phyloP scores from a whole-genome alignment of 1,140 invertebrate species.

The Cherax destructor region DNA sequence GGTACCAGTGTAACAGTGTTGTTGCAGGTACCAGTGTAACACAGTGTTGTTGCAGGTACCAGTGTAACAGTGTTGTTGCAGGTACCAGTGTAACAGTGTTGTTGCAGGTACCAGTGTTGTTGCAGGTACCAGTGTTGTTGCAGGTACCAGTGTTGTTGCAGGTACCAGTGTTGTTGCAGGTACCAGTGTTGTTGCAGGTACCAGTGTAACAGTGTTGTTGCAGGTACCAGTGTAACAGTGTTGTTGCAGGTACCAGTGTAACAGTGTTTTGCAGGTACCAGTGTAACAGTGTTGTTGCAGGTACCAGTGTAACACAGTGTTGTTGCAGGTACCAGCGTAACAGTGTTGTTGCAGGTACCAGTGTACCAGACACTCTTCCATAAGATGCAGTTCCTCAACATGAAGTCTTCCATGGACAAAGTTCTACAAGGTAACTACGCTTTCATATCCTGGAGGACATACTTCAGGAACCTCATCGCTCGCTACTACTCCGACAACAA shows the following conservation, averaged over 20 bases:
- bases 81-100: constrained; percentile 55
- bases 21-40: constrained; percentile 53
- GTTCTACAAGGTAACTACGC: constrained; percentile 52
- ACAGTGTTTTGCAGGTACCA: too few relatives aligned
- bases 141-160: constrained; percentile 57
- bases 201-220: constrained; percentile 53
- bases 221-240: too few relatives aligned
- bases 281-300: constrained; percentile 5
- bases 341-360: constrained; percentile 26
- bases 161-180: too few relatives aligned
- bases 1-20: too few relatives aligned
- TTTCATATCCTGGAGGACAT: constrained; percentile 65
- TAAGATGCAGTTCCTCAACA: constrained; percentile 50
- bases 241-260: constrained; percentile 49
- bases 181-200: constrained; percentile 19
- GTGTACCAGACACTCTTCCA: constrained; percentile 48
- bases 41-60: too few relatives aligned
- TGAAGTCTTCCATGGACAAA: constrained; percentile 22
- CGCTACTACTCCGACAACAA: constrained; percentile 54
- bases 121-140: neutral
- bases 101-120: too few relatives aligned
- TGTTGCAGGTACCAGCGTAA: neutral
- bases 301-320: constrained; percentile 39
- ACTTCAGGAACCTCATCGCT: constrained; percentile 55
- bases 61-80: neutral